A percentile compares a stretch with the other conserved stretches of the same genome.
These are phyloP conservation scores for Meteorus colon DNA, from an alignment of 2,888 invertebrate genomes.

Conservation along the genomic window DNA sequence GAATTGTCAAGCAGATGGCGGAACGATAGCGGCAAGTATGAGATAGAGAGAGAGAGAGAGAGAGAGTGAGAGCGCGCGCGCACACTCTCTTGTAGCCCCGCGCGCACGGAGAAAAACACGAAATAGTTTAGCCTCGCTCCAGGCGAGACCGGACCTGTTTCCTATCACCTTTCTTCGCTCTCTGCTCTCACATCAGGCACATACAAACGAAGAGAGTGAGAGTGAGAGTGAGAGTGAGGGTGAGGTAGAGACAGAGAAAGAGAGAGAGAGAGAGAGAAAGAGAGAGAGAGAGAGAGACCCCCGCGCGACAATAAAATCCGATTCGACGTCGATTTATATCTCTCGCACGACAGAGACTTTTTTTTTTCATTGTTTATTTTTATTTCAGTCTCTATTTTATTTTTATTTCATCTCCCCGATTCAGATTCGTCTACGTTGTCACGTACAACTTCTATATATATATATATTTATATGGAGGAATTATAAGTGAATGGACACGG, in stretches of 20 bases:
- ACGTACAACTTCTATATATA: slow-evolving; percentile 30
- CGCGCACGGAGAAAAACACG: slow-evolving; percentile 66
- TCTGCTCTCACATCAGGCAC: slow-evolving; percentile 34
- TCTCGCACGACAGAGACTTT: slow-evolving; percentile 58
- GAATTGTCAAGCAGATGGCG: slow-evolving; percentile 66
- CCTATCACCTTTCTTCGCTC: slow-evolving; percentile 70
- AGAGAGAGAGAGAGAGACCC: slow-evolving; percentile 14
- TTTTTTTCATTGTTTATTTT: slow-evolving; percentile 25
- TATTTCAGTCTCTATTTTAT: neutral
- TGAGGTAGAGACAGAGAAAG: neutral
- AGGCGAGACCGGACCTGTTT: slow-evolving; percentile 72
- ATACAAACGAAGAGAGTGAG: neutral
- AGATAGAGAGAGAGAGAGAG: neutral
- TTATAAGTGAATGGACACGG: neutral
- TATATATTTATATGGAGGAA: neutral
- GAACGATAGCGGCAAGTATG: slow-evolving; percentile 65
- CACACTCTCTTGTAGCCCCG: slow-evolving; percentile 31
- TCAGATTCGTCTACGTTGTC: slow-evolving; percentile 10
- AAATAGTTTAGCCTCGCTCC: slow-evolving; percentile 69
- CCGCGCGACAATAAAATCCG: slow-evolving; percentile 66
- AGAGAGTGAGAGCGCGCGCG: slow-evolving; percentile 36
- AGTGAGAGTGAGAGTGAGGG: no score
- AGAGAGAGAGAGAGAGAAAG: neutral
- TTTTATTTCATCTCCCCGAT: neutral
- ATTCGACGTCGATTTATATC: slow-evolving; percentile 72